phyloP scores from a whole-genome alignment of 2,888 invertebrate genomes.

The Rhorus exstirpatorius region DNA sequence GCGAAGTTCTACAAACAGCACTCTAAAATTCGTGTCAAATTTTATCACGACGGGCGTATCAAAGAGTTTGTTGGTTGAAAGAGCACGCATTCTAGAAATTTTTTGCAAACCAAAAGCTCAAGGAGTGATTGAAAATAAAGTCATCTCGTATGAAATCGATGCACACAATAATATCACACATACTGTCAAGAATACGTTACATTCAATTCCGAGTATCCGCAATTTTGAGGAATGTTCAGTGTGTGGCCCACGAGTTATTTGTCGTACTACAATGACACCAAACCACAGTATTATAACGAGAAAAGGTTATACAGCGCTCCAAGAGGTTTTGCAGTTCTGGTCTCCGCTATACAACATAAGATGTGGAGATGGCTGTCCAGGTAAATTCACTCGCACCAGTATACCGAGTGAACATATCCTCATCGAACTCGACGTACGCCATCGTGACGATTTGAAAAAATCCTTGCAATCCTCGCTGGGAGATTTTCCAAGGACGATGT shows the following conservation, averaged over 20 bases:
- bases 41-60: conserved; percentile 39
- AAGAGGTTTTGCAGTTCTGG: not conserved
- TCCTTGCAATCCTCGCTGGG: not conserved
- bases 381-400: not conserved
- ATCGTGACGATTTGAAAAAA: not conserved
- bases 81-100: conserved; percentile 36
- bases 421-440: not conserved
- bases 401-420: not conserved
- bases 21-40: conserved; percentile 40
- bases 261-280: not conserved
- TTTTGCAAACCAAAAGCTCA: too few species aligned
- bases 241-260: conserved; percentile 4
- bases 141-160: conserved; percentile 11
- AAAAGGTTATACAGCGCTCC: not conserved
- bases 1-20: conserved; percentile 28
- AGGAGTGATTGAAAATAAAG: too few species aligned
- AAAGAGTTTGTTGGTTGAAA: conserved; percentile 25
- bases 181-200: not conserved
- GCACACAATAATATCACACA: conserved; percentile 22
- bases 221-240: conserved; percentile 18
- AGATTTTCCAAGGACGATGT: not conserved
- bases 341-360: not conserved
- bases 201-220: conserved; percentile 1
- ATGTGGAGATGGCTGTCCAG: not conserved
- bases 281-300: not conserved